A percentile compares a stretch with the other conserved stretches of the same genome.
Conservation (phyloP, 2,113 vertebrate species). For the Vicugna pacos region DNA sequence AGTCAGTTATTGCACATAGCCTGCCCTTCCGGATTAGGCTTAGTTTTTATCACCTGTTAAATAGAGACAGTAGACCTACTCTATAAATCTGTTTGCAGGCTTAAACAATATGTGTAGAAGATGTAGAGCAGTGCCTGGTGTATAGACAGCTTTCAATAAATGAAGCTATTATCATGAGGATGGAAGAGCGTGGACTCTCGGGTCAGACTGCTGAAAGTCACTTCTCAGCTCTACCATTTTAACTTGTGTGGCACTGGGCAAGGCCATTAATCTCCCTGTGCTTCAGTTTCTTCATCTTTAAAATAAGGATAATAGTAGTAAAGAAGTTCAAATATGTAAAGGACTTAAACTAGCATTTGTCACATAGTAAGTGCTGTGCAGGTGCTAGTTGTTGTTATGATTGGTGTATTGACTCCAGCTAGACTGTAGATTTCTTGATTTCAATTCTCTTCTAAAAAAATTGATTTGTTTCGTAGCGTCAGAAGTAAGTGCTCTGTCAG, state of each 20-base stretch:
- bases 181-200: neutral
- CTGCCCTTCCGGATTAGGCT: neutral
- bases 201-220: neutral
- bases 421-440: neutral
- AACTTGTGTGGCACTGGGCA: neutral
- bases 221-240: neutral
- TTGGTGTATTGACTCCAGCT: neutral
- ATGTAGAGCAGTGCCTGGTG: neutral
- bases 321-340: neutral
- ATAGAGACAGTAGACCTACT: neutral
- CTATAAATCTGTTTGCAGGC: neutral
- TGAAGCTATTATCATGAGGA: neutral
- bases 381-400: neutral
- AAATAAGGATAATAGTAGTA: neutral
- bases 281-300: neutral
- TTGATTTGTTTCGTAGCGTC: neutral
- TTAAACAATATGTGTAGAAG: neutral
- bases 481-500: neutral
- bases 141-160: neutral
- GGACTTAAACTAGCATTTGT: neutral
- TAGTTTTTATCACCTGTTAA: constrained; percentile 18
- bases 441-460: neutral
- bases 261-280: neutral
- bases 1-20: neutral
- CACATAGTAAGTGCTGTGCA: neutral